Evolutionary conservation across 2,113 vertebrate species (phyloP), one percentile per base, ranked within the genome.

Genomic region (Actinemys pallida): DNA sequence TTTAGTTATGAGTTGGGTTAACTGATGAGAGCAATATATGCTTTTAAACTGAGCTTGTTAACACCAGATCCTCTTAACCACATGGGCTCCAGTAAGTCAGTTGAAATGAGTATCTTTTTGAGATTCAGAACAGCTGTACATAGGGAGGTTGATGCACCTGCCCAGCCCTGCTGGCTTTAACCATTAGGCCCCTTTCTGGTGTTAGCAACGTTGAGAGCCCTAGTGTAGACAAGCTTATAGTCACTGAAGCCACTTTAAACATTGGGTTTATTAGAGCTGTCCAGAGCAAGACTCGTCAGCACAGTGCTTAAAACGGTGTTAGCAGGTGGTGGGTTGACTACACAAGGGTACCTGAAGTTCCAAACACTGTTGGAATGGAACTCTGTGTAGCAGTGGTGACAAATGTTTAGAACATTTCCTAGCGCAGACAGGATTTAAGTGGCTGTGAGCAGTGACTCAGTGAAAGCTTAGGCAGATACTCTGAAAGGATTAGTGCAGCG

Each of bases 331-430:
- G 53, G 53, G 20, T 20, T 20, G 49, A 56, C 1, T 2, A 93
- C 75, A 35, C 1, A 10, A 80, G 9, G 25, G 29, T 47, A 86
- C 59, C 81, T 59, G 42, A 89, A 86, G 29, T 3, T 87, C 54
- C 1, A 81, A 47, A 24, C 6, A 35, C 45, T 5, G 13, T 27
- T 25, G 22, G 27, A 10, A 81, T 90, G 83, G 75, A 88, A 76
- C 0, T 1, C 50, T 45, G 5, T 35, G 6, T 6, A 87, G 45
- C 16, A 50, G 50, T 24, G 59, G 80, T 52, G 0, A 1, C 82
- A 94, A 86, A 16, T 0, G 0, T 47, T 62, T 62, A 31, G 57
- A 62, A 62, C 29, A 12, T 13, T 59, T 59, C 57, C 57, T 59
- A 31, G 57, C 29, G 6, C 13, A 62, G 27, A 31, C 29, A 62